Evolutionary conservation across 2,113 vertebrate species (phyloP).

Genomic region (Apteryx owenii): DNA sequence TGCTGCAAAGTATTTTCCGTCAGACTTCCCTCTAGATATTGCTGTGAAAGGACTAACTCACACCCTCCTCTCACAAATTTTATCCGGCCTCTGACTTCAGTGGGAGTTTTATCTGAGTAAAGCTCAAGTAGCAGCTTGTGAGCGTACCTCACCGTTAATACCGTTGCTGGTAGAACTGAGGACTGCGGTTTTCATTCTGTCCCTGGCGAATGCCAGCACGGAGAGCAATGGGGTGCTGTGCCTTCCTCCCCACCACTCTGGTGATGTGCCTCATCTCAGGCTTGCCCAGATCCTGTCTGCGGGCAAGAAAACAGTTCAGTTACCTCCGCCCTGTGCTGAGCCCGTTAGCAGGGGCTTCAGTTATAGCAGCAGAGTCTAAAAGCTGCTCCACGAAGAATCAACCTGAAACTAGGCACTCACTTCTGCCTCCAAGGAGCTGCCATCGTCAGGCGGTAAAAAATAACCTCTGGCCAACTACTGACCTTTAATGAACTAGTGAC

Average conservation of each 20-base stretch:
- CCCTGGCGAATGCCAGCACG: neutral
- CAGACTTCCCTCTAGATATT: conserved; percentile 39
- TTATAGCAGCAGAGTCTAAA: neutral
- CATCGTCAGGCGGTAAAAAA: neutral
- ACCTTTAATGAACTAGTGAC: neutral
- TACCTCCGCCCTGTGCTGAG: neutral
- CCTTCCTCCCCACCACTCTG: neutral
- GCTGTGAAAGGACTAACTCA: conserved; percentile 42
- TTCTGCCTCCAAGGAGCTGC: neutral
- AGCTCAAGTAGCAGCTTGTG: neutral
- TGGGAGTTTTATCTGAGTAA: conserved; percentile 5
- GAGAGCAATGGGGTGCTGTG: neutral
- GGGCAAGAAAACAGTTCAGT: neutral
- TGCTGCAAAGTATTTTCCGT: conserved; percentile 51
- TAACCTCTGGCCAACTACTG: neutral
- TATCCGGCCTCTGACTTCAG: conserved; percentile 20
- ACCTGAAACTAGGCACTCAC: neutral
- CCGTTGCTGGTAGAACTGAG: neutral
- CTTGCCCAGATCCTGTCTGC: neutral
- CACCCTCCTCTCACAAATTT: neutral
- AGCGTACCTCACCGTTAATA: neutral
- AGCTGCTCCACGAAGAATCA: accelerated
- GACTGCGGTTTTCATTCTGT: neutral
- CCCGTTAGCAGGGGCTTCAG: neutral
- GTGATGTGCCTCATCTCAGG: neutral